These are phyloP conservation scores for Sycobia sp. DNA, from an alignment of 1,140 invertebrate species.

Conservation along the genomic window DNA sequence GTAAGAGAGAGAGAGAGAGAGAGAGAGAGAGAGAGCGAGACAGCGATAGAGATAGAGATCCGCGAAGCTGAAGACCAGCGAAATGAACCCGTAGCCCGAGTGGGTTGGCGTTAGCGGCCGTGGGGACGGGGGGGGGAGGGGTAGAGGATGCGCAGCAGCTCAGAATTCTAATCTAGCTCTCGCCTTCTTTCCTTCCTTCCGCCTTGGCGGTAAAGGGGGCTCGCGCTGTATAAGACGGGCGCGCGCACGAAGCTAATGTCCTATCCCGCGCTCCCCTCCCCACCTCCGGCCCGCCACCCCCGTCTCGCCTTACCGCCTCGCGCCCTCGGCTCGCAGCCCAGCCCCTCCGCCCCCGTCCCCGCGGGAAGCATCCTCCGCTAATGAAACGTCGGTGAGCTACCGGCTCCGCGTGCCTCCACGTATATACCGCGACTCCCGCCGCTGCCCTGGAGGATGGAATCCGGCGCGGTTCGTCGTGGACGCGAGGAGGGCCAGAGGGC, in stretches of 20 bases:
- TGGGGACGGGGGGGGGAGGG: too few relatives aligned
- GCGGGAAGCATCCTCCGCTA: conserved; percentile 60
- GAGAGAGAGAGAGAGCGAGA: too few relatives aligned
- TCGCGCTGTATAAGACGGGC: conserved; percentile 18
- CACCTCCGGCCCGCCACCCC: too few relatives aligned
- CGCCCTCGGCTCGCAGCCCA: too few relatives aligned
- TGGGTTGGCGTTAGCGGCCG: too few relatives aligned
- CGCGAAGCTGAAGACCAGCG: not conserved
- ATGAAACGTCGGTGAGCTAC: conserved; percentile 62
- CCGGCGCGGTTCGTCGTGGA: too few relatives aligned
- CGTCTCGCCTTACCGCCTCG: too few relatives aligned
- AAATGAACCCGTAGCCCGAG: conserved; percentile 27
- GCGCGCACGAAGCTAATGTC: conserved; percentile 20
- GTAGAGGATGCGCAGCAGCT: too few relatives aligned
- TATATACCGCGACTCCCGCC: not conserved
- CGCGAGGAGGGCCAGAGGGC: too few relatives aligned
- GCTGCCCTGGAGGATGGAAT: too few relatives aligned
- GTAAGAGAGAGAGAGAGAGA: too few relatives aligned
- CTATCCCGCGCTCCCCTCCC: conserved; percentile 4
- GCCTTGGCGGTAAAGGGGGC: conserved; percentile 38
- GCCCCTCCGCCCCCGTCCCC: conserved; percentile 35
- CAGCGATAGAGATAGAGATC: too few relatives aligned
- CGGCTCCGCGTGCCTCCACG: conserved; percentile 55
- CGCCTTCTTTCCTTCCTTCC: conserved; percentile 42
- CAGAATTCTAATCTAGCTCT: conserved; percentile 60